Evolutionary conservation across 2,797 vertebrate genomes (phyloP), one percentile per base, ranked within the genome.

Genomic region (Xyrichtys novacula): DNA sequence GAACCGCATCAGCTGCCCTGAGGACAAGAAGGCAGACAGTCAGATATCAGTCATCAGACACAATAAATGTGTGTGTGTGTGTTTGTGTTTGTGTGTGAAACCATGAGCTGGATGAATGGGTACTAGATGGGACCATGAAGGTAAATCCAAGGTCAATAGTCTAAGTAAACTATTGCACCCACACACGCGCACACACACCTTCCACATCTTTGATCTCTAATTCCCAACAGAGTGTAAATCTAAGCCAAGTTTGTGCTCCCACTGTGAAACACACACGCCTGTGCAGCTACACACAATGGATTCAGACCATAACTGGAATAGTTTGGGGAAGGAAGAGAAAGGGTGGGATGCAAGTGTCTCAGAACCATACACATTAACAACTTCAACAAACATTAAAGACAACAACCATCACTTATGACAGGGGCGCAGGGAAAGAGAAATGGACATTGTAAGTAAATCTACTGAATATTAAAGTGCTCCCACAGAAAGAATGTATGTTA

Each of bases 1-100:
- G 89, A 79, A 99, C 98, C 64, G 97, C 95, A 93, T 99, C 97
- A 79, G 98, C 98, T 90, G 98, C 98, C 95, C 98, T 99, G 92
- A 77, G 88, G 87, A 88, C 82, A 88, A 74, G 90, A 64, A 74
- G 74, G 71, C 50, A 88, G 67, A 87, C 53, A 79, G 81, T 85
- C 65, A 81, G 72, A 75, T 57, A 85, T 85, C 85, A 82, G 78
- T 87, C 83, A 86, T 83, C 52, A 85, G 83, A 80, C 65, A 81
- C 71, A 75, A 80, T 54, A 75, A 56, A 28, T 48, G n/a, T 48
- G 65, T 43, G 61, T 16, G 28, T 16, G 42, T 39, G 32, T 15
- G 28, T 53, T 17, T 26, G 55, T 36, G 64, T 12, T 43, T 17
- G 26, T 28, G 17, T 7, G 20, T 22, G 64, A 68, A 46, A 65